These are phyloP conservation scores for Diachrysia chrysitis DNA, from an alignment of 2,888 invertebrate genomes.

Conservation along the genomic window DNA sequence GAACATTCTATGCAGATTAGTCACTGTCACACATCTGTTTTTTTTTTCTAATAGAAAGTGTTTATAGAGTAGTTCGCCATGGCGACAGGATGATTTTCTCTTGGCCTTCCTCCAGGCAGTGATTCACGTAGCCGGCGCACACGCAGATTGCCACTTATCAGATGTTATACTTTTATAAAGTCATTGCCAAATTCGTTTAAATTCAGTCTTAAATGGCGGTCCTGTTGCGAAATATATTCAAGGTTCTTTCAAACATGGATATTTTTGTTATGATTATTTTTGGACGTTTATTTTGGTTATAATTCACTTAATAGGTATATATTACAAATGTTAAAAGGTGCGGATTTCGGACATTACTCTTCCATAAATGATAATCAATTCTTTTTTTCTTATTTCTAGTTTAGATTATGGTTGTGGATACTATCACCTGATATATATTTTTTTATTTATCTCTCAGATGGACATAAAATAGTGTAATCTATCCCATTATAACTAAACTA, in stretches of 20 bases:
- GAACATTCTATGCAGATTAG: not conserved
- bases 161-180: constrained; percentile 41
- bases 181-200: constrained; percentile 60
- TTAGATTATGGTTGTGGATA: not conserved
- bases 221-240: constrained; percentile 8
- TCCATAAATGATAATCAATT: no score
- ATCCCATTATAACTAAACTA: no score
- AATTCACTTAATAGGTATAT: no score
- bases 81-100: constrained; percentile 42
- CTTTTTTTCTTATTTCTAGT: no score
- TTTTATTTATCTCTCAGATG: no score
- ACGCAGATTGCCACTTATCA: constrained; percentile 41
- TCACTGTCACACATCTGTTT: not conserved
- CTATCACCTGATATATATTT: not conserved
- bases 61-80: constrained; percentile 18
- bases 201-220: constrained; percentile 17
- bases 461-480: no score
- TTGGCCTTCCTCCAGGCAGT: constrained; percentile 55
- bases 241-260: not conserved
- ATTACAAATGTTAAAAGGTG: no score
- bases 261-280: constrained; percentile 6
- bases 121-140: constrained; percentile 39
- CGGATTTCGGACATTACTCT: no score
- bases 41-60: constrained; percentile 26
- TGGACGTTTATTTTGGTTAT: not conserved